Conservation (phyloP, 2,888 invertebrate genomes). For the Synanthedon formicaeformis region DNA sequence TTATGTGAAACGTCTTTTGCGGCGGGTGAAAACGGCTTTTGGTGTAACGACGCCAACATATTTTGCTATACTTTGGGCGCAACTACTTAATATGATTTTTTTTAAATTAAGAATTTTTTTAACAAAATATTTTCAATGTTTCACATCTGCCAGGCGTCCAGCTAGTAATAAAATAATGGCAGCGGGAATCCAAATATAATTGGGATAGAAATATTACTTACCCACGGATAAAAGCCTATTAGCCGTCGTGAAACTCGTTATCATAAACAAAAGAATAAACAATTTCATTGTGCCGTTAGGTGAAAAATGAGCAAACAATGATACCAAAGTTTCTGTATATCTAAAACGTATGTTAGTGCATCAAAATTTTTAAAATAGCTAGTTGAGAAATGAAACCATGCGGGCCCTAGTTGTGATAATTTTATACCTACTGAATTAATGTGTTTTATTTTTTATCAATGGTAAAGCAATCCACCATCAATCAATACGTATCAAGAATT, state of each 20-base stretch:
- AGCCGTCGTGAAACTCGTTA: conserved; percentile 25
- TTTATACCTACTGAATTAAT: background rate
- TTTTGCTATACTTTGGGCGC: no score
- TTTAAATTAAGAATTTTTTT: no score
- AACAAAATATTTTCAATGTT: no score
- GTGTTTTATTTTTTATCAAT: background rate
- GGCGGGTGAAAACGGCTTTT: no score
- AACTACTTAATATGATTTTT: no score
- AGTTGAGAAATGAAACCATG: conserved; percentile 8
- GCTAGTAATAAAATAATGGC: no score
- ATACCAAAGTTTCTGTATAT: background rate
- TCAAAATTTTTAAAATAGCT: conserved; percentile 17
- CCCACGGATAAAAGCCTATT: conserved; percentile 33
- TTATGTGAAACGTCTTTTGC: no score
- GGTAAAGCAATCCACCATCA: conserved; percentile 1
- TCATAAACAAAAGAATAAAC: conserved; percentile 24
- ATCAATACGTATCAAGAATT: background rate
- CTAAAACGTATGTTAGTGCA: conserved; percentile 9
- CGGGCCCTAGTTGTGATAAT: conserved; percentile 1
- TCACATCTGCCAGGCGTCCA: no score
- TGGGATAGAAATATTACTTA: conserved; percentile 14
- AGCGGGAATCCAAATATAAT: no score
- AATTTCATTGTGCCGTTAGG: conserved; percentile 32
- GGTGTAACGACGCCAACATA: no score
- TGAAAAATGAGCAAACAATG: background rate